Base-by-base conservation (phyloP, 2,888 invertebrate species). In the Sabellastarte sp. region DNA sequence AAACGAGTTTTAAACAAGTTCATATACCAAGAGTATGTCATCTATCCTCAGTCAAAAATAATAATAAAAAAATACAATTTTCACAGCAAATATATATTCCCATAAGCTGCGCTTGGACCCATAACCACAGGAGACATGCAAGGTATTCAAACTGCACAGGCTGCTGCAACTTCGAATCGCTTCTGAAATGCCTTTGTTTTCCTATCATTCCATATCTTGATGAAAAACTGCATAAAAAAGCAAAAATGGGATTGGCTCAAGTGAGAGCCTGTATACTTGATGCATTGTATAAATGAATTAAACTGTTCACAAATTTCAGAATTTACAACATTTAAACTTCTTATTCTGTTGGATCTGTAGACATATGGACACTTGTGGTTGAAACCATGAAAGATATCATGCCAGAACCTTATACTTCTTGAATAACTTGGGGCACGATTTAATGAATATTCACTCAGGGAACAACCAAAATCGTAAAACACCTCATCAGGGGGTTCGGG, bases 231-330 rank as follows among this genome's bases (percentile, higher is more conserved):
- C 5, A 41, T 5, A 59, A 41, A 59, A 3, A 59, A 24, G 28
- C 32, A 41, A 41, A 59, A 59, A 26, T 59, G 59, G 32, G 24
- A 50, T 28, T 59, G 59, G 4, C 20, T 41, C 10, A 59, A 24
- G 41, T 59, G 59, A n/a, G 41, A 26, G 4, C 41, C 59, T 50
- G 59, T 59, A 28, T 59, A 59, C 29, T 59, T 59, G 4, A 59
- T 41, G 24, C 50, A 41, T 26, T 26, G 41, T 10, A 59, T 41
- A 26, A 24, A 59, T 20, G 41, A 15, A 41, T 59, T 59, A 26
- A 59, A 59, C 28, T 59, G 59, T 59, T 59, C 59, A 26, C 59
- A 59, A 5, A 59, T 59, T 28, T 59, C 59, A 24, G 15, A 50
- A 41, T 59, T 30, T 4, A 41, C 28, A 26, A 24, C 10, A 41